Base-by-base conservation (phyloP, 2,888 invertebrate genomes). In the Pandemis heparana region DNA sequence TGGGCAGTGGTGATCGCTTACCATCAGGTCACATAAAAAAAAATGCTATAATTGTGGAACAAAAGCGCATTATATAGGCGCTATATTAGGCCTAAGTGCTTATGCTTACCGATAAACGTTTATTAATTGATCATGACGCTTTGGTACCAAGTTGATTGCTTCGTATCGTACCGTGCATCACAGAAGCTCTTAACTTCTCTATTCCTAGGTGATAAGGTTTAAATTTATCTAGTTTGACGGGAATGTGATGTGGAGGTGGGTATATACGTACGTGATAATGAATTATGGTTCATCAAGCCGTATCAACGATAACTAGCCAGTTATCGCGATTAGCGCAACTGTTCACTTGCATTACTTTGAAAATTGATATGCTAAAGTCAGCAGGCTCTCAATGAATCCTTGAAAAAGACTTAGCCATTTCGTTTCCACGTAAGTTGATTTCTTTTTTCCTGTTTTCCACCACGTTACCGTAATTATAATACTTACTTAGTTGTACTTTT, bases 101-200 rank as follows among this genome's bases (percentile, higher is more conserved):
- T 48, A 56, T 41, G 39, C 46, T 66, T 64, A 32, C 14, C 46
- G 53, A 48, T 39, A 68, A 48, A 39, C 59, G 67, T 64, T 69
- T 69, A 73, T 69, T 73, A 73, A 73, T 68, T 75, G 67, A 73
- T 74, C 69, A 75, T 73, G 75, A 53, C 64, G 71, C 73, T 46
- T 46, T 61, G 66, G 64, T 65, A 23, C 71, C 71, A 51, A 68
- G 67, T 72, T 64, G 75, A 77, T 75, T 77, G 77, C 71, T 69
- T 67, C 60, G 65, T 72, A 63, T 67, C 60, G 65, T 72, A 63
- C 51, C 48, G 69, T 68, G 48, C 65, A 75, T 70, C 62, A 71
- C 59, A 23, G 38, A 14, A 43, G 14, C 46, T 18, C 39, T 10
- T 2, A 59, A 43, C 12, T 14, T 39, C 46, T 14, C 14, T 63